Conservation (phyloP, 2,797 vertebrate genomes). For the Intellagama lesueurii region DNA sequence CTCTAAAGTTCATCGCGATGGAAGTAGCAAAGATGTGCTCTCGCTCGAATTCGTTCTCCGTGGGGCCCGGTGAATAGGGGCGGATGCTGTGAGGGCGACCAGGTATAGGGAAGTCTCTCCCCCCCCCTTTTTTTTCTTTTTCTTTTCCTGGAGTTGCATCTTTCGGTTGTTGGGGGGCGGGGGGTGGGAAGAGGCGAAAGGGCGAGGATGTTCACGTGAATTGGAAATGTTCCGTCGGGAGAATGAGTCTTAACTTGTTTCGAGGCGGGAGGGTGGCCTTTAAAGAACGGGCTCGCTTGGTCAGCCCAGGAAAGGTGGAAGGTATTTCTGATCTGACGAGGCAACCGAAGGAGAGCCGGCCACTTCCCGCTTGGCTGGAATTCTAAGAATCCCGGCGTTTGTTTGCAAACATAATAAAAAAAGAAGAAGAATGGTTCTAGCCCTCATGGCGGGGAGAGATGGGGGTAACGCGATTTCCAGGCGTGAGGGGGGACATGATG, state of each 20-base stretch:
- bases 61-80: not conserved
- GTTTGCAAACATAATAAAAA: not conserved
- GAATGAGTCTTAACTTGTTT: not conserved
- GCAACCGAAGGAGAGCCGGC: not conserved
- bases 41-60: too few relatives aligned
- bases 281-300: not conserved
- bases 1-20: too few relatives aligned
- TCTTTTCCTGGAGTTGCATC: not conserved
- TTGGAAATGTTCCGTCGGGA: not conserved
- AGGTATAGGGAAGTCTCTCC: not conserved
- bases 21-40: too few relatives aligned
- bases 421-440: not conserved
- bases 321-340: not conserved
- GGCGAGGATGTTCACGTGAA: not conserved
- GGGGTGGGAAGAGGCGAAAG: not conserved
- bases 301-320: not conserved
- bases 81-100: not conserved
- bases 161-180: not conserved
- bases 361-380: constrained; percentile 1
- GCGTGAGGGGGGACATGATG: not conserved
- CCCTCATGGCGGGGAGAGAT: not conserved
- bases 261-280: rapidly evolving
- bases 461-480: not conserved
- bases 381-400: constrained; percentile 4
- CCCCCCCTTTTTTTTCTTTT: too few relatives aligned